Conservation (phyloP, 2,888 invertebrate species). For the Autographa pulchrina region DNA sequence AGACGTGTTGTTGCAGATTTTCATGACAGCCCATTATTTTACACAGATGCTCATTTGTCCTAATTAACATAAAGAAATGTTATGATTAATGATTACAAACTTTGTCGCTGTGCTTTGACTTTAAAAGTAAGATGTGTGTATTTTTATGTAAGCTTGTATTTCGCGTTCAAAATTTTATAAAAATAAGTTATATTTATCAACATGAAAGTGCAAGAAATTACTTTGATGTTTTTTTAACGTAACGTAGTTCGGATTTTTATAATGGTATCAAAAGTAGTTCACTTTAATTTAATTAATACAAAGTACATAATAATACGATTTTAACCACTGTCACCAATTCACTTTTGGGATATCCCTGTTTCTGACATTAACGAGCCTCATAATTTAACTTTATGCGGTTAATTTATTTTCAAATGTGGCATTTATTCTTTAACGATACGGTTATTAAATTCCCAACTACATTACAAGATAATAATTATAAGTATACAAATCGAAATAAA, state of each 20-base stretch:
- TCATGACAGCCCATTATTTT: background rate
- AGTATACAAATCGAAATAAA: background rate
- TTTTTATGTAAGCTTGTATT: too few relatives aligned
- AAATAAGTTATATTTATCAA: too few relatives aligned
- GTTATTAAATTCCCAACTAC: background rate
- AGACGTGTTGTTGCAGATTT: conserved; percentile 2
- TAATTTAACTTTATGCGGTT: conserved; percentile 1
- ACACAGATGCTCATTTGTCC: background rate
- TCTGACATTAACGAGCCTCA: conserved; percentile 3
- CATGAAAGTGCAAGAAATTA: too few relatives aligned
- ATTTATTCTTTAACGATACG: background rate
- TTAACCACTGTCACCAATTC: background rate
- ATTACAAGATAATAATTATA: background rate
- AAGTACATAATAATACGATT: background rate
- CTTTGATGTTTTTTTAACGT: too few relatives aligned
- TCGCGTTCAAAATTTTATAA: too few relatives aligned
- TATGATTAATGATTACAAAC: background rate
- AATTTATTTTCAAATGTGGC: background rate
- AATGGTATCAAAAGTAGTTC: background rate
- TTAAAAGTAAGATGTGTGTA: background rate
- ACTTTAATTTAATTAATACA: background rate
- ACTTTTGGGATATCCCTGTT: conserved; percentile 1
- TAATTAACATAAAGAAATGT: background rate
- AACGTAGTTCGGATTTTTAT: background rate
- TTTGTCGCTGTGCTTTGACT: background rate